Conservation (phyloP, 2,888 invertebrate genomes). For the Caenorhabditis japonica region DNA sequence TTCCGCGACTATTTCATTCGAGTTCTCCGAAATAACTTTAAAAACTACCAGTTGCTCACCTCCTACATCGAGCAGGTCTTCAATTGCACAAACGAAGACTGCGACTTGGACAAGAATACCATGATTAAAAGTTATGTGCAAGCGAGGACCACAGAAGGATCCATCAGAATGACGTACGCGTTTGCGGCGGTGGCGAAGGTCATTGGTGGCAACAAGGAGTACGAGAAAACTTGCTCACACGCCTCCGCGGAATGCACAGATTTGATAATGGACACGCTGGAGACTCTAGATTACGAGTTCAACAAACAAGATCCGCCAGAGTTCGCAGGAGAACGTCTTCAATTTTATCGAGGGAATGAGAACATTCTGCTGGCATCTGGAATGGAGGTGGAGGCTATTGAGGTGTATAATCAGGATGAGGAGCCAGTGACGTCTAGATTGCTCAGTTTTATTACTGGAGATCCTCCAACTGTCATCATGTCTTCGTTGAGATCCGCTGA, state of each 20-base stretch:
- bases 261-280: slow-evolving; percentile 62
- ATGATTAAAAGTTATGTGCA: slow-evolving; percentile 59
- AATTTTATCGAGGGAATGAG: slow-evolving; percentile 55
- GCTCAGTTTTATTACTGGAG: slow-evolving; percentile 58
- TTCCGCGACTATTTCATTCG: slow-evolving; percentile 75
- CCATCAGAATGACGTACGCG: slow-evolving; percentile 73
- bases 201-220: slow-evolving; percentile 62
- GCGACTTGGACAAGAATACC: slow-evolving; percentile 53
- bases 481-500: slow-evolving; percentile 55
- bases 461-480: slow-evolving; percentile 57
- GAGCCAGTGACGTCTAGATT: slow-evolving; percentile 49
- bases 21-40: slow-evolving; percentile 74
- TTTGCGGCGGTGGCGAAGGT: slow-evolving; percentile 69
- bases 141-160: slow-evolving; percentile 66
- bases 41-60: slow-evolving; percentile 73
- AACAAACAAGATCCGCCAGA: slow-evolving; percentile 66
- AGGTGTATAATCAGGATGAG: slow-evolving; percentile 49
- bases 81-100: slow-evolving; percentile 58
- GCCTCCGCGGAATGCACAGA: slow-evolving; percentile 65
- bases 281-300: slow-evolving; percentile 64
- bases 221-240: slow-evolving; percentile 64
- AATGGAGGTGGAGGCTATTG: slow-evolving; percentile 65
- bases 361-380: slow-evolving; percentile 63
- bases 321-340: slow-evolving; percentile 56
- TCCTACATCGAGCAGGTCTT: slow-evolving; percentile 74